These are phyloP conservation scores for Cryptocephalus moraei DNA, from an alignment of 2,888 invertebrate species.

Conservation along the genomic window DNA sequence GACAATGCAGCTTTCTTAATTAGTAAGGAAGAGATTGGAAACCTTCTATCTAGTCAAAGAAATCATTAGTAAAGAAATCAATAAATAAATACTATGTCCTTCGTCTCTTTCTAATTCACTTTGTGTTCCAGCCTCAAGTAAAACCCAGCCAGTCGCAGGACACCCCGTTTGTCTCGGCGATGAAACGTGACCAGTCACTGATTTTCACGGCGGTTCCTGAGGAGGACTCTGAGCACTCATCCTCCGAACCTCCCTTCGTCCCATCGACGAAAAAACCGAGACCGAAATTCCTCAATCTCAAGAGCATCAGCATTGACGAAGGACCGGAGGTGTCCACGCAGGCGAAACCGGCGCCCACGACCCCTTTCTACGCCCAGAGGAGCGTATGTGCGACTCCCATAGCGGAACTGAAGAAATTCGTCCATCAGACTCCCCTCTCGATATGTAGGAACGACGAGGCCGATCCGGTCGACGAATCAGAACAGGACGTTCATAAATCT, in stretches of 20 bases:
- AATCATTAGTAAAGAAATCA: too few relatives aligned
- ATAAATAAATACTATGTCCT: too few relatives aligned
- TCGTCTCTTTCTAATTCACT: too few relatives aligned
- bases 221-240: constrained; percentile 44
- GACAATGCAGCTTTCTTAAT: too few relatives aligned
- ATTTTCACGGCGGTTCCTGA: constrained; percentile 78
- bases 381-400: constrained; percentile 72
- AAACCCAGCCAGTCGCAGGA: constrained; percentile 9
- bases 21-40: too few relatives aligned
- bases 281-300: constrained; percentile 35
- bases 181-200: constrained; percentile 70
- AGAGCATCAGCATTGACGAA: constrained; percentile 27
- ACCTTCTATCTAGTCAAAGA: too few relatives aligned
- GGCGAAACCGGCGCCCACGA: constrained; percentile 13
- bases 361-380: constrained; percentile 55
- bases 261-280: constrained; percentile 22
- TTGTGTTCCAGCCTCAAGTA: too few relatives aligned
- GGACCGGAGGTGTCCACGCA: constrained; percentile 11
- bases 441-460: constrained; percentile 55
- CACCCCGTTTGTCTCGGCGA: constrained; percentile 41
- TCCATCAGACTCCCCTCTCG: constrained; percentile 62
- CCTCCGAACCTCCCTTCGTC: constrained; percentile 14
- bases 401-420: constrained; percentile 55
- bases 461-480: not conserved
- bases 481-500: not conserved